phyloP scores from a whole-genome alignment of 2,113 vertebrate species.

The Syngnathus typhle region DNA sequence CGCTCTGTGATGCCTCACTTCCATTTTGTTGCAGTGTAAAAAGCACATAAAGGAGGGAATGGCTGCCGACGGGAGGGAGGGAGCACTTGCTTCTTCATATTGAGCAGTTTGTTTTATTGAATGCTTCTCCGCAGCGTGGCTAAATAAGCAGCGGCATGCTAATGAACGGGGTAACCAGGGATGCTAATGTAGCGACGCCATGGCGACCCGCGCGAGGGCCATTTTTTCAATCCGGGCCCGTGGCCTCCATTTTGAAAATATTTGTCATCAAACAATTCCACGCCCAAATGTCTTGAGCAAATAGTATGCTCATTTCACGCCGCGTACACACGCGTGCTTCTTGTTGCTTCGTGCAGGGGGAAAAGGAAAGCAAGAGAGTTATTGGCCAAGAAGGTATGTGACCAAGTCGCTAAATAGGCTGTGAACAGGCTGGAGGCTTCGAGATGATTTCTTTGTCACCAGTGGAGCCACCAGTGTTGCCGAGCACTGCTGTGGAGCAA shows the following conservation, averaged over 20 bases:
- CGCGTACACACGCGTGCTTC: constrained; percentile 63
- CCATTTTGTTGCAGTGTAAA: constrained; percentile 55
- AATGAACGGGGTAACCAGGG: constrained; percentile 64
- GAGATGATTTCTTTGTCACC: constrained; percentile 72
- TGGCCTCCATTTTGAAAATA: constrained; percentile 40
- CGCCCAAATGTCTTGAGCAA: constrained; percentile 47
- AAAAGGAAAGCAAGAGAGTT: constrained; percentile 55
- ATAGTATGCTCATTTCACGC: constrained; percentile 66
- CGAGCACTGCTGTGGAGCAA: constrained; percentile 67
- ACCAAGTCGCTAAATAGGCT: constrained; percentile 66
- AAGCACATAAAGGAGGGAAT: constrained; percentile 37
- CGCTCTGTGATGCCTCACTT: constrained; percentile 55
- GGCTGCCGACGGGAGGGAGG: constrained; percentile 19
- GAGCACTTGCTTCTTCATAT: constrained; percentile 46
- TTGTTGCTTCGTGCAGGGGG: constrained; percentile 51
- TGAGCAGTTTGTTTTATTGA: constrained; percentile 68
- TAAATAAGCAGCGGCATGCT: constrained; percentile 68
- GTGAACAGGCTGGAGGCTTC: constrained; percentile 62
- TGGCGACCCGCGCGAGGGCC: constrained; percentile 22
- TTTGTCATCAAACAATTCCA: constrained; percentile 60
- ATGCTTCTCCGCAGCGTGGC: constrained; percentile 60
- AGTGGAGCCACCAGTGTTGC: constrained; percentile 68
- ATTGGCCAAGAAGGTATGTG: constrained; percentile 55
- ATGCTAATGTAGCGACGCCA: constrained; percentile 59
- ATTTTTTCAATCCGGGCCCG: neutral